These are phyloP conservation scores for Tricholaema leucomelas DNA, from an alignment of 2,113 vertebrate genomes.

Conservation along the genomic window DNA sequence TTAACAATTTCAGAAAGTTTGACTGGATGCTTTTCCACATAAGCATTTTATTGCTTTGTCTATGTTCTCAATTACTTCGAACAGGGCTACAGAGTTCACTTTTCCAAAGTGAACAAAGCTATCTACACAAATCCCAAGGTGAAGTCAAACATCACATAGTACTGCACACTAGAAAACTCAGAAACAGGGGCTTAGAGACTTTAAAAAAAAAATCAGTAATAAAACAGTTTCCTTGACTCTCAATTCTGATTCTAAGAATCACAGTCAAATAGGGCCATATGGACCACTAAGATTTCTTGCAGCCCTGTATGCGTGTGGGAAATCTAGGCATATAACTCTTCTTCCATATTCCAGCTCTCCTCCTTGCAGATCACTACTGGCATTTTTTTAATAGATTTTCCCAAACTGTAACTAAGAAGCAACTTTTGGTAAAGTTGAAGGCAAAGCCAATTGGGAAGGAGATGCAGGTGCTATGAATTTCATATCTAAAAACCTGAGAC, in stretches of 20 bases:
- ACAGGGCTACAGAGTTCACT: slow-evolving; percentile 1
- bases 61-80: not conserved
- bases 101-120: slow-evolving; percentile 18
- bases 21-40: not conserved
- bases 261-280: not conserved
- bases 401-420: not conserved
- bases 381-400: not conserved
- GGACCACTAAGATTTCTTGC: not conserved
- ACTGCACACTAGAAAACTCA: not conserved
- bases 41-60: slow-evolving; percentile 15
- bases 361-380: not conserved
- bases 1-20: slow-evolving; percentile 3
- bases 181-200: not conserved
- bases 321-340: not conserved
- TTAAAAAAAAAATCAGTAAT: not conserved
- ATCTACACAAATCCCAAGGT: not conserved
- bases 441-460: not conserved
- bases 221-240: not conserved
- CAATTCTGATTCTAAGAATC: not conserved
- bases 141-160: not conserved
- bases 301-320: not conserved
- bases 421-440: not conserved
- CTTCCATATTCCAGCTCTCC: not conserved
- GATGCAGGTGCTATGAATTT: not conserved
- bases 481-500: not conserved